Evolutionary conservation across 2,113 vertebrate species (phyloP).

Genomic region (Planiliza haematocheilus): DNA sequence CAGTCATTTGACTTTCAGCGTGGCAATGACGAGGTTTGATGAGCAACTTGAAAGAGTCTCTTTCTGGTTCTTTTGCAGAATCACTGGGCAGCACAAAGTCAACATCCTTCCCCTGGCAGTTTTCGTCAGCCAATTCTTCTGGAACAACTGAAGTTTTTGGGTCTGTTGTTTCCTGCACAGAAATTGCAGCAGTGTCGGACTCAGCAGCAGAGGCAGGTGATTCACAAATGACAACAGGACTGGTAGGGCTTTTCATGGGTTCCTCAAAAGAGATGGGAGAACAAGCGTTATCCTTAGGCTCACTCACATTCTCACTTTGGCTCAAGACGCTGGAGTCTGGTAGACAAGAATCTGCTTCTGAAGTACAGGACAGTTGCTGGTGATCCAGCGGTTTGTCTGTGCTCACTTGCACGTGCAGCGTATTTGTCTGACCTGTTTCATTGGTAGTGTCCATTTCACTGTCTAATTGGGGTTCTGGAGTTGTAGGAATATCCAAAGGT

Average conservation of each 20-base stretch:
- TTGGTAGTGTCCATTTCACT: conserved; percentile 11
- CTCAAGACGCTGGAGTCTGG: conserved; percentile 52
- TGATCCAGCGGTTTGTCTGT: conserved; percentile 34
- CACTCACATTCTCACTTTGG: conserved; percentile 71
- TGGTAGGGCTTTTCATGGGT: conserved; percentile 10
- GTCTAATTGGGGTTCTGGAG: conserved; percentile 19
- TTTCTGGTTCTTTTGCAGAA: conserved; percentile 51
- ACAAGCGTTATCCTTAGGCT: conserved; percentile 76
- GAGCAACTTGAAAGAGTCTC: conserved; percentile 76
- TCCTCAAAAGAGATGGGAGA: conserved; percentile 58
- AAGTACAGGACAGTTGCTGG: conserved; percentile 24
- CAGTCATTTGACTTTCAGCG: conserved; percentile 52
- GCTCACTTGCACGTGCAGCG: not conserved
- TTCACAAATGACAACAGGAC: conserved; percentile 9
- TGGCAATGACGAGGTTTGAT: conserved; percentile 70
- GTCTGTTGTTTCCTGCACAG: conserved; percentile 23
- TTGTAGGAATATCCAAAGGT: conserved; percentile 12
- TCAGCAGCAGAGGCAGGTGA: conserved; percentile 19
- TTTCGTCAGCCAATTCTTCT: conserved; percentile 22
- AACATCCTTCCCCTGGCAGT: not conserved
- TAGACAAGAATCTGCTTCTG: conserved; percentile 34
- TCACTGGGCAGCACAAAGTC: conserved; percentile 42
- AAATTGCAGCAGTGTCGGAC: not conserved
- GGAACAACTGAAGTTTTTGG: conserved; percentile 7
- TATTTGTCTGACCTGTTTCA: not conserved